Conservation (phyloP, 2,888 invertebrate species). For the Sialis fuliginosa region DNA sequence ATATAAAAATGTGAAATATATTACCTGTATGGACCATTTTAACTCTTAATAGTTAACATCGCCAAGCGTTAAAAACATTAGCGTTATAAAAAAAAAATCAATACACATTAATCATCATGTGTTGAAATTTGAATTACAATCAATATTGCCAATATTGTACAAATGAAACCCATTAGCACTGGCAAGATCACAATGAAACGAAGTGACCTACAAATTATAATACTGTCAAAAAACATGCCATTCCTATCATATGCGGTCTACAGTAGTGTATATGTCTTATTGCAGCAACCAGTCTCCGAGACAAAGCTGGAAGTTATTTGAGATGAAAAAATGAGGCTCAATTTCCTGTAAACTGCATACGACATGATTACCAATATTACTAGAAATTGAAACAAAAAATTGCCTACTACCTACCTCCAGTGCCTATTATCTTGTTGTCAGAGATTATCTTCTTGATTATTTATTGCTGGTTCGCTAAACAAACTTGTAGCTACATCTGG, state of each 20-base stretch:
- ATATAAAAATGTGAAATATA: neutral
- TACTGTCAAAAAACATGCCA: neutral
- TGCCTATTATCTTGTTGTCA: constrained; percentile 37
- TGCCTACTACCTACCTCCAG: constrained; percentile 29
- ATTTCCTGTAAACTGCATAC: neutral
- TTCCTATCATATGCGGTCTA: neutral
- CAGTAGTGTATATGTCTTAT: no score
- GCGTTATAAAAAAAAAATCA: constrained; percentile 1
- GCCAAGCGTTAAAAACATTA: neutral
- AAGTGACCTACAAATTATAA: constrained; percentile 34
- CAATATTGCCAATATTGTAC: constrained; percentile 54
- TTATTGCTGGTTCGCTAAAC: constrained; percentile 9
- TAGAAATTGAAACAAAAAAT: neutral
- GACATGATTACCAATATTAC: neutral
- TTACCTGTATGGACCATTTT: neutral
- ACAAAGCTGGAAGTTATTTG: no score
- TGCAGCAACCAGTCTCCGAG: no score
- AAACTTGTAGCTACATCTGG: constrained; percentile 23
- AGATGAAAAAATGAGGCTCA: no score
- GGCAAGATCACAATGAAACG: constrained; percentile 53
- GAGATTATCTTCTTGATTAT: constrained; percentile 25
- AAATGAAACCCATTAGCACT: constrained; percentile 54
- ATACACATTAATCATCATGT: constrained; percentile 3
- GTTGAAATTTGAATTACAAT: constrained; percentile 37
- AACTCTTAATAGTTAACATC: neutral